These are phyloP conservation scores for Acholoe squamosa DNA, from an alignment of 2,888 invertebrate genomes.

Conservation along the genomic window DNA sequence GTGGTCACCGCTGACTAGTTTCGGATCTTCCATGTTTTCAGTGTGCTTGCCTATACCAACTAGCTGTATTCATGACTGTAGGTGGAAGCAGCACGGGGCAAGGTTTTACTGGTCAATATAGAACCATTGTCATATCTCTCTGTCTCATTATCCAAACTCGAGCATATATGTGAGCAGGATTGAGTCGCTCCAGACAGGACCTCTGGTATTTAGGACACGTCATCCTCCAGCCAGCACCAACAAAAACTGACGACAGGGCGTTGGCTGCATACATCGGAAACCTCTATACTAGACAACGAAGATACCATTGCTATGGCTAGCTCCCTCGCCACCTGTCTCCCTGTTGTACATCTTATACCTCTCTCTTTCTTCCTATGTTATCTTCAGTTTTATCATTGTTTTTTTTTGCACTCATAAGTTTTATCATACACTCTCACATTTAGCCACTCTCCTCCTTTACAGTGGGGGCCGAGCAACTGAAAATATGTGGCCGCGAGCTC, in stretches of 20 bases:
- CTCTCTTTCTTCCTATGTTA: background rate
- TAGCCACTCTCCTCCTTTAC: no score
- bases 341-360: background rate
- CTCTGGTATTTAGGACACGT: no score
- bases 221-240: background rate
- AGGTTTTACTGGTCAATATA: no score
- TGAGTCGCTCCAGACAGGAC: background rate
- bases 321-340: background rate
- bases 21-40: no score
- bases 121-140: background rate
- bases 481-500: no score
- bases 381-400: background rate
- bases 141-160: background rate
- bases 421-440: no score
- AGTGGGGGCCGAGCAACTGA: no score
- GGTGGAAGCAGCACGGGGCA: no score
- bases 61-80: no score
- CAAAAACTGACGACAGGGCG: slow-evolving; percentile 23
- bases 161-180: background rate
- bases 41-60: no score
- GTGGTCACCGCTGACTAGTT: no score
- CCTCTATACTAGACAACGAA: background rate
- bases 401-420: background rate
- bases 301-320: no score
- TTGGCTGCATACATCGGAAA: background rate